phyloP scores from a whole-genome alignment of 2,888 invertebrate genomes.

The Tupiocoris notatus region DNA sequence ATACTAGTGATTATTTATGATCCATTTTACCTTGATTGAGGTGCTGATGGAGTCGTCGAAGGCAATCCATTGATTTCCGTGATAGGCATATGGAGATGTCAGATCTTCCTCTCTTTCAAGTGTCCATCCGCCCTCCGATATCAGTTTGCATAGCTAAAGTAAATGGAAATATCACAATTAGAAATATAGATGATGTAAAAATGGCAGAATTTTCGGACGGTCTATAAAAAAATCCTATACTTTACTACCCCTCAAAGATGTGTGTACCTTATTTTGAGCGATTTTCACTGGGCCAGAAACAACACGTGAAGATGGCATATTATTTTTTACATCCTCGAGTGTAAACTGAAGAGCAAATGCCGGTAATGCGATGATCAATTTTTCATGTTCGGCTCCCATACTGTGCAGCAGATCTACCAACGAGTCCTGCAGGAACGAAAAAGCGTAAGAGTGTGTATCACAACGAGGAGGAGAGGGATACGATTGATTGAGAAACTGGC shows the following conservation, averaged over 20 bases:
- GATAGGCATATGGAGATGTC: conserved; percentile 74
- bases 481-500: no score
- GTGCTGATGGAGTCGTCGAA: conserved; percentile 73
- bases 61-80: conserved; percentile 69
- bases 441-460: not conserved
- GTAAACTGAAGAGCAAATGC: conserved; percentile 68
- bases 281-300: conserved; percentile 59
- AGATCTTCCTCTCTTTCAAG: conserved; percentile 74
- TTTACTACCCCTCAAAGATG: no score
- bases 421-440: conserved; percentile 63
- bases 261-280: conserved; percentile 62
- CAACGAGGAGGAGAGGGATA: no score
- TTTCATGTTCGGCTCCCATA: conserved; percentile 68
- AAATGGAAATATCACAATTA: not conserved
- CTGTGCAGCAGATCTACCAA: conserved; percentile 70
- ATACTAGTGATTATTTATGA: no score
- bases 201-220: no score
- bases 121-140: conserved; percentile 66
- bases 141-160: conserved; percentile 58
- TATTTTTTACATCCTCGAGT: conserved; percentile 63
- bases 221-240: no score
- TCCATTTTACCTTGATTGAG: conserved; percentile 68
- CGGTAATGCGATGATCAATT: conserved; percentile 70
- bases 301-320: conserved; percentile 68
- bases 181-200: no score